Conservation (phyloP, 2,797 vertebrate genomes). For the Malurus leucopterus region DNA sequence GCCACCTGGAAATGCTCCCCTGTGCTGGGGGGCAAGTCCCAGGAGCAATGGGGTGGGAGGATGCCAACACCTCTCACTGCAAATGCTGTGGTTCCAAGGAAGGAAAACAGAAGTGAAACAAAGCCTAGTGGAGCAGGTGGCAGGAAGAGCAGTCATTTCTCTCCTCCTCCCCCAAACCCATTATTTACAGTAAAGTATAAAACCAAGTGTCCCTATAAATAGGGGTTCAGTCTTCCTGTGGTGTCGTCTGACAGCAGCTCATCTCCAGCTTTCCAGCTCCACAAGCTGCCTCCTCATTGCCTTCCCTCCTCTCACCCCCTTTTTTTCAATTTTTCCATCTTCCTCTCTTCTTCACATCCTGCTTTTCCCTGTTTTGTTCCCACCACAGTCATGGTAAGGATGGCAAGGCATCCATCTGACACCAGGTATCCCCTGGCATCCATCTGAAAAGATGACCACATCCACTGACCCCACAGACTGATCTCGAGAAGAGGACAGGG, state of each 20-base stretch:
- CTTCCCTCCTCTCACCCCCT: neutral
- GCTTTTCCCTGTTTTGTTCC: neutral
- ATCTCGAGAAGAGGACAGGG: rapidly evolving
- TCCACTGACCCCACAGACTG: rapidly evolving
- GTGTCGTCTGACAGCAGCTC: neutral
- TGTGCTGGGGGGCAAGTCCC: neutral
- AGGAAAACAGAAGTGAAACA: slow-evolving; percentile 1
- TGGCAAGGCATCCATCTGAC: rapidly evolving
- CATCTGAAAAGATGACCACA: neutral
- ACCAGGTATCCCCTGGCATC: neutral
- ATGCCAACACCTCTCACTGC: neutral
- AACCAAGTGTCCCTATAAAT: slow-evolving; percentile 20
- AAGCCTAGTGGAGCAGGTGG: neutral
- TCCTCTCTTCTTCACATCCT: neutral
- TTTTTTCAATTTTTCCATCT: neutral
- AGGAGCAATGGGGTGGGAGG: neutral
- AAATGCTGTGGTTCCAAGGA: neutral
- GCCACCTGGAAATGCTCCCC: neutral
- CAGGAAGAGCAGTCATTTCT: slow-evolving; percentile 21
- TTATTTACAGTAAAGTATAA: slow-evolving; percentile 25
- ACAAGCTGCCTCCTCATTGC: neutral
- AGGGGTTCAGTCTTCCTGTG: neutral
- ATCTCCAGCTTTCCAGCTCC: neutral
- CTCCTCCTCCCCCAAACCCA: neutral
- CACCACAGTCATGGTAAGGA: neutral